Base-by-base conservation (phyloP, 2,797 vertebrate species). In the Acipenser transmontanus region DNA sequence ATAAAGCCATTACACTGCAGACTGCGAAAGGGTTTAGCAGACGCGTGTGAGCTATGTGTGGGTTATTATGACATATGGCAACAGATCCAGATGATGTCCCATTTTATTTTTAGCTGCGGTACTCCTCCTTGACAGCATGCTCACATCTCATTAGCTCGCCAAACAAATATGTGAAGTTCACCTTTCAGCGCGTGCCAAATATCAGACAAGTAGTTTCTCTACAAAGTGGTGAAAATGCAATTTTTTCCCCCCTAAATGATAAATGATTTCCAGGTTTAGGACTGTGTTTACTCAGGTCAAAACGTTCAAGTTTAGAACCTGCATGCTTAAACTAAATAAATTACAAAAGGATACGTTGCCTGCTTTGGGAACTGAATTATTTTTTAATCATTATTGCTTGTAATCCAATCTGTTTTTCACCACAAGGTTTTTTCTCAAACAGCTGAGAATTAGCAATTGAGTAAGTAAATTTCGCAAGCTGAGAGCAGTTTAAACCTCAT, bases 181-280 rank as follows among this genome's bases (percentile, higher is more conserved):
- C 71, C 73, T 74, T 71, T 73, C 34, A 34, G 70, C 69, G 59
- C 70, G 51, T 68, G 34, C 62, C 59, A 66, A 68, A 59, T 6
- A 74, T 82, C 78, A 80, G 79, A 75, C 77, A 75, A 80, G 74
- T 80, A 75, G 80, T 81, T 80, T 61, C 10, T 73, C 77, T 75
- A 75, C 80, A 83, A 68, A 79, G 74, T 69, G 47, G 75, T 73
- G 78, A 81, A 79, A 78, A 77, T 73, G 9, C 54, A 57, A 68
- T 76, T 77, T 6, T 11, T 64, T 78, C 76, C 71, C 52, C 48
- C 81, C 80, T 77, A 75, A 70, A 71, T 80, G 79, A 80, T 77
- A 79, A 85, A 83, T 69, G 70, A 78, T 80, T 63, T 63, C 69
- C 80, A 81, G 81, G 79, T 85, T 81, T 81, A 70, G 63, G 73